Evolutionary conservation across 2,797 vertebrate genomes (phyloP).

Genomic region (Todus mexicanus): DNA sequence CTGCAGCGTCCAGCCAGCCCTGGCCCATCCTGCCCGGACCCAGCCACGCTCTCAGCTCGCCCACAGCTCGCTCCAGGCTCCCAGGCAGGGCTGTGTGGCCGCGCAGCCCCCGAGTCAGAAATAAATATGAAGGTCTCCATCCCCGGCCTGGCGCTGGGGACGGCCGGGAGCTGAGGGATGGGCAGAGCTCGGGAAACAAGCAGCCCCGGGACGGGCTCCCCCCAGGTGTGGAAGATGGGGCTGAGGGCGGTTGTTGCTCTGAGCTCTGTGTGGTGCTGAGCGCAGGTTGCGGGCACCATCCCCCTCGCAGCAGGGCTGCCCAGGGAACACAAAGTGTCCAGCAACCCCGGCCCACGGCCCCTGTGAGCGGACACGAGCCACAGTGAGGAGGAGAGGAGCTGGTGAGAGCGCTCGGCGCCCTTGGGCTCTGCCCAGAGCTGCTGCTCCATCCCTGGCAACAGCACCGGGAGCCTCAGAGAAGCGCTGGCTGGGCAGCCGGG

Average conservation of each 20-base stretch:
- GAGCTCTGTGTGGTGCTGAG: neutral
- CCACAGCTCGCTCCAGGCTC: rapidly evolving
- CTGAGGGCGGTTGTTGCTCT: rapidly evolving
- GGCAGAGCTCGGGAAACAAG: neutral
- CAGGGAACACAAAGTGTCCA: neutral
- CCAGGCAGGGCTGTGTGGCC: rapidly evolving
- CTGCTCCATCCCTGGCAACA: neutral
- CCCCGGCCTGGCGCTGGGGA: rapidly evolving
- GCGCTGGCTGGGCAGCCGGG: neutral
- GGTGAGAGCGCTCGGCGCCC: rapidly evolving
- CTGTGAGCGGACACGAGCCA: rapidly evolving
- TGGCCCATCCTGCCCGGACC: neutral
- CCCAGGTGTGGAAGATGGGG: neutral
- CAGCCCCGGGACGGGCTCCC: rapidly evolving
- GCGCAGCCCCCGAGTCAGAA: neutral
- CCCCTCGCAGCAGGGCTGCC: neutral
- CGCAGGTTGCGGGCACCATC: rapidly evolving
- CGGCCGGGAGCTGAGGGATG: neutral
- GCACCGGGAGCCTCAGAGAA: neutral
- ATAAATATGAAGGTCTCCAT: neutral
- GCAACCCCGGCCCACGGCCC: neutral
- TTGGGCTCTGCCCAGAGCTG: neutral
- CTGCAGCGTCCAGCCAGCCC: slow-evolving; percentile 4
- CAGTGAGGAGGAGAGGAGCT: neutral
- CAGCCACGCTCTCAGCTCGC: neutral